These are phyloP conservation scores for Nycticorax nycticorax DNA, from an alignment of 2,113 vertebrate species.

Conservation along the genomic window DNA sequence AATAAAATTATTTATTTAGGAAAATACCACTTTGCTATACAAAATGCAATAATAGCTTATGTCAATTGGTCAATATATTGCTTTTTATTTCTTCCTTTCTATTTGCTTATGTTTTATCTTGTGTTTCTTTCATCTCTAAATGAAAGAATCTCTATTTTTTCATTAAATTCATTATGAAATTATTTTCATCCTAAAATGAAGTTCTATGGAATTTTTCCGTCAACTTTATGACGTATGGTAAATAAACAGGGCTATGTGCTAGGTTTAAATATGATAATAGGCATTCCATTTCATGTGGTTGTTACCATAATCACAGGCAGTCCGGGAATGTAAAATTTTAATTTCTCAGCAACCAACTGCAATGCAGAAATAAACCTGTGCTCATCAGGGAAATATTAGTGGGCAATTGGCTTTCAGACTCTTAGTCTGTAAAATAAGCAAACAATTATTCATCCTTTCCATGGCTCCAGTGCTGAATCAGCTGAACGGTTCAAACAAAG, in stretches of 20 bases:
- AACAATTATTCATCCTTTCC: constrained; percentile 33
- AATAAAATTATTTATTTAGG: neutral
- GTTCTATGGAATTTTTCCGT: neutral
- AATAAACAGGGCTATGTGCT: neutral
- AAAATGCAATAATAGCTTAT: neutral
- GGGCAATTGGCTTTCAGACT: neutral
- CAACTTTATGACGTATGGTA: neutral
- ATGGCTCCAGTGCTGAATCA: constrained; percentile 1
- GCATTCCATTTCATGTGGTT: neutral
- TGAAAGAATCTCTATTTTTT: rapidly evolving
- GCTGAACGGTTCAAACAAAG: neutral
- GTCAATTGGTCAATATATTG: neutral
- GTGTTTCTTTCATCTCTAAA: neutral
- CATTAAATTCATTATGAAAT: neutral
- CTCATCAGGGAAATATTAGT: neutral
- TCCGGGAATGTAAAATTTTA: neutral
- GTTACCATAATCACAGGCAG: neutral
- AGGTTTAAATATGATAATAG: neutral
- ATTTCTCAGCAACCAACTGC: neutral
- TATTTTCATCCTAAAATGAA: neutral
- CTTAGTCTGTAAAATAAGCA: constrained; percentile 36
- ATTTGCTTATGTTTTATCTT: neutral
- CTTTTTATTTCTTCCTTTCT: neutral
- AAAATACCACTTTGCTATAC: neutral
- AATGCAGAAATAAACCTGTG: neutral